Conservation (phyloP, 2,797 vertebrate genomes). For the Cossypha niveicapilla region DNA sequence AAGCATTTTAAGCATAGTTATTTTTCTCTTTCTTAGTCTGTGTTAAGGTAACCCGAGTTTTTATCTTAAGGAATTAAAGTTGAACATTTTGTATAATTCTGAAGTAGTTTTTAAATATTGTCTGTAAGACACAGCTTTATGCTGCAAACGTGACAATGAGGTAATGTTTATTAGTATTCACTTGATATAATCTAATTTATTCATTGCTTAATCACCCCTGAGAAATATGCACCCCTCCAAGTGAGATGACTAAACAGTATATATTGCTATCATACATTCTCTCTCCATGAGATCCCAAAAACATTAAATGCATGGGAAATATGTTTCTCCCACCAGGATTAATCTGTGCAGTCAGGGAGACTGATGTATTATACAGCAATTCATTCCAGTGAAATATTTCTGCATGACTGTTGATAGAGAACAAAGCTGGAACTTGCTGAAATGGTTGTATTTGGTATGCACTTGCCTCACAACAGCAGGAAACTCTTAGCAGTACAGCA, state of each 20-base stretch:
- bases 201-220: slow-evolving; percentile 3
- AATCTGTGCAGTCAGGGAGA: slow-evolving; percentile 10
- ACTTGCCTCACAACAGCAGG: background rate
- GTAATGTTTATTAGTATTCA: slow-evolving; percentile 7
- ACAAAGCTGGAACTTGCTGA: slow-evolving; percentile 26
- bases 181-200: slow-evolving; percentile 5
- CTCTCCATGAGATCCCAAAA: background rate
- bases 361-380: background rate
- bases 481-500: slow-evolving; percentile 35
- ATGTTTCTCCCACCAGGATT: slow-evolving; percentile 7
- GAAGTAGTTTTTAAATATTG: background rate
- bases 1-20: slow-evolving; percentile 34
- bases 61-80: background rate
- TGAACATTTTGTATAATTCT: background rate
- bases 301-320: background rate
- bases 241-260: background rate
- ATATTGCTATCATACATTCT: background rate
- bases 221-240: background rate
- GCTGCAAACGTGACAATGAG: background rate
- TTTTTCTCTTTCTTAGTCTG: slow-evolving; percentile 24
- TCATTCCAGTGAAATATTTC: slow-evolving; percentile 25
- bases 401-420: background rate
- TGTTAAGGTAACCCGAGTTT: background rate
- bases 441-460: background rate
- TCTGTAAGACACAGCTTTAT: background rate